phyloP scores from a whole-genome alignment of 2,888 invertebrate species.

The Odontothrips loti region DNA sequence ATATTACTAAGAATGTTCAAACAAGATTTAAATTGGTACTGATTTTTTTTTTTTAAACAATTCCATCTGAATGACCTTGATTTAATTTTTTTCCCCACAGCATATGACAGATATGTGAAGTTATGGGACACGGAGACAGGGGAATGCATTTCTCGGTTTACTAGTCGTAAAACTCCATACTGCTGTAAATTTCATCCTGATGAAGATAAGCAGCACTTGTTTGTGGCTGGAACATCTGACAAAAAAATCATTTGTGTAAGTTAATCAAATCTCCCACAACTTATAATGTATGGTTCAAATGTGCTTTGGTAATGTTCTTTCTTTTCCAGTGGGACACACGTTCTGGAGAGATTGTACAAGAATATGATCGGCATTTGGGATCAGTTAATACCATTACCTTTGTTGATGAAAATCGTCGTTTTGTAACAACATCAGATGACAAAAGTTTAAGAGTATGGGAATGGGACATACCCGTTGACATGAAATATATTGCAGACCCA shows the following conservation, averaged over 20 bases:
- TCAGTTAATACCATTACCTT: slow-evolving; percentile 99
- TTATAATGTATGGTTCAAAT: slow-evolving; percentile 24
- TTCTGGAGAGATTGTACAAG: slow-evolving; percentile 91
- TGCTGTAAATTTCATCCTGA: slow-evolving; percentile 98
- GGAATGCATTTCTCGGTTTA: slow-evolving; percentile 77
- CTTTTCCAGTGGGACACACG: slow-evolving; percentile 86
- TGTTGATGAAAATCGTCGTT: slow-evolving; percentile 95
- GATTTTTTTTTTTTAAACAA: slow-evolving; percentile 3
- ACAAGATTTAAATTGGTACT: slow-evolving; percentile 16
- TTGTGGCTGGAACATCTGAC: slow-evolving; percentile 97
- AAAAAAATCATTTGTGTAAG: slow-evolving; percentile 98
- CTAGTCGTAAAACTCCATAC: slow-evolving; percentile 94
- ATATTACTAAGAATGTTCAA: too few species aligned
- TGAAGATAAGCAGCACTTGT: slow-evolving; percentile 91
- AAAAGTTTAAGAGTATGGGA: slow-evolving; percentile 99
- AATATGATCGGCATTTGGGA: slow-evolving; percentile 97
- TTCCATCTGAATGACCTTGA: slow-evolving; percentile 28
- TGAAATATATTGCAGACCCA: slow-evolving; percentile 99
- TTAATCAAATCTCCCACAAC: slow-evolving; percentile 40
- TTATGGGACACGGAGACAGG: slow-evolving; percentile 99
- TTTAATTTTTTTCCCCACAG: slow-evolving; percentile 49
- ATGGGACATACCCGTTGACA: slow-evolving; percentile 98
- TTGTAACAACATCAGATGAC: slow-evolving; percentile 98
- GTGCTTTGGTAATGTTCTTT: slow-evolving; percentile 33
- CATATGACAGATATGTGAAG: slow-evolving; percentile 94